Conservation (phyloP, 2,797 vertebrate species). For the Xiphophorus birchmanni region DNA sequence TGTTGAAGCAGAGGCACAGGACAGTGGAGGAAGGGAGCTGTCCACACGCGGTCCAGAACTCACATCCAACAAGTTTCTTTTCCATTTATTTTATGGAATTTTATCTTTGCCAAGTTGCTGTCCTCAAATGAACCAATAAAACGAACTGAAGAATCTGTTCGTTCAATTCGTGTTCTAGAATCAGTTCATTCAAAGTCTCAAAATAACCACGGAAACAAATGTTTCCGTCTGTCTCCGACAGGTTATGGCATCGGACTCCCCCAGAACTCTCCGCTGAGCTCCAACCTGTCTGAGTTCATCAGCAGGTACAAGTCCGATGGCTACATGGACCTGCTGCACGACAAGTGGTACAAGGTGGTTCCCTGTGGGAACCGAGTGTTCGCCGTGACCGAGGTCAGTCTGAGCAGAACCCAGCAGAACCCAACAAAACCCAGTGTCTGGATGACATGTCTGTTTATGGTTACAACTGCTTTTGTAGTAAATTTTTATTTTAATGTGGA, state of each 20-base stretch:
- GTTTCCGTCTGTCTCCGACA: constrained; percentile 45
- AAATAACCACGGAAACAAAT: background rate
- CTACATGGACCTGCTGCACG: constrained; percentile 94
- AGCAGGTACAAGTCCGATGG: constrained; percentile 95
- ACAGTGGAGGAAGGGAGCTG: too few relatives aligned
- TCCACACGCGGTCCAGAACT: background rate
- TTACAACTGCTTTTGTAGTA: background rate
- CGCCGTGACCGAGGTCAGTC: constrained; percentile 90
- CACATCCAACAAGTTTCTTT: background rate
- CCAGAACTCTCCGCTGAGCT: constrained; percentile 90
- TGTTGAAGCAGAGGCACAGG: background rate
- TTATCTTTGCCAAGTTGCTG: too few relatives aligned
- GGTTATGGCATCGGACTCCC: constrained; percentile 95
- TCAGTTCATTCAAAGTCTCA: background rate
- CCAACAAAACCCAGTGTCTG: background rate
- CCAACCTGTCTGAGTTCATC: constrained; percentile 93
- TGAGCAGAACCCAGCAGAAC: background rate
- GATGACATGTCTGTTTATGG: background rate
- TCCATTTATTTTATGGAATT: too few relatives aligned
- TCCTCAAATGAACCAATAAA: background rate
- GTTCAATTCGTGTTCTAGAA: background rate
- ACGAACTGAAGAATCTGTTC: background rate
- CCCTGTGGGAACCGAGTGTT: constrained; percentile 95
- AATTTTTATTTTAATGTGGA: too few relatives aligned
- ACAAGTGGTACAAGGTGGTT: constrained; percentile 97